Base-by-base conservation (phyloP, 2,797 vertebrate species). In the Sebastes steindachneri region DNA sequence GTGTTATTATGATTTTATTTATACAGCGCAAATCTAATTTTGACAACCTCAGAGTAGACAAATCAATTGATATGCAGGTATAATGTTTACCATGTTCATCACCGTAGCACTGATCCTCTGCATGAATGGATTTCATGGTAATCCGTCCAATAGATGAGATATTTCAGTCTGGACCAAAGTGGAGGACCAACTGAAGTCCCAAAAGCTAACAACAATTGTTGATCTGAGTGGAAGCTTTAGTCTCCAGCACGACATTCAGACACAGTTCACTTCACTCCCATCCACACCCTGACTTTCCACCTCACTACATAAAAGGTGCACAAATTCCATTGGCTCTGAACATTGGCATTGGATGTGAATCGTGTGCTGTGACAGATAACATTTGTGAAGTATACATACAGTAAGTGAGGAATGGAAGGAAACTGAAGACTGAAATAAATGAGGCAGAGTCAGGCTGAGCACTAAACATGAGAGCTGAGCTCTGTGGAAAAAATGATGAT, bases 401-500 rank as follows among this genome's bases (percentile, higher is more conserved):
- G 45, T 48, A 48, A 8, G 7, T 41, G 62, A 17, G 1, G n/a
- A 25, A 35, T 68, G 65, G 6, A 69, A 7, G 19, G 2, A 66
- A 58, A 66, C 8, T 4, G 29, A 11, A 37, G 17, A 67, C 4
- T 4, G 9, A 15, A 53, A 8, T 1, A n/a, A 51, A 59, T 8
- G 41, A 48, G 1, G 10, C 31, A 11, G 58, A 55, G 21, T 53
- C 54, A 45, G 25, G 65, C 51, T 15, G 71, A 48, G 21, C 55
- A 19, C 41, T 65, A 29, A 75, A 26, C 29, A 23, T 9, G 53
- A 29, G 53, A 51, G 2, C 29, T 1, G 17, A 19, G 58, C 28
- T 19, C 19, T 37, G 71, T 68, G 79, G 68, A 80, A 77, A 70
- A 68, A 45, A 7, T 28, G 7, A 29, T 17, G 55, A n/a, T 51